Base-by-base conservation (phyloP, 1,140 invertebrate genomes). In the Drosophila varians region DNA sequence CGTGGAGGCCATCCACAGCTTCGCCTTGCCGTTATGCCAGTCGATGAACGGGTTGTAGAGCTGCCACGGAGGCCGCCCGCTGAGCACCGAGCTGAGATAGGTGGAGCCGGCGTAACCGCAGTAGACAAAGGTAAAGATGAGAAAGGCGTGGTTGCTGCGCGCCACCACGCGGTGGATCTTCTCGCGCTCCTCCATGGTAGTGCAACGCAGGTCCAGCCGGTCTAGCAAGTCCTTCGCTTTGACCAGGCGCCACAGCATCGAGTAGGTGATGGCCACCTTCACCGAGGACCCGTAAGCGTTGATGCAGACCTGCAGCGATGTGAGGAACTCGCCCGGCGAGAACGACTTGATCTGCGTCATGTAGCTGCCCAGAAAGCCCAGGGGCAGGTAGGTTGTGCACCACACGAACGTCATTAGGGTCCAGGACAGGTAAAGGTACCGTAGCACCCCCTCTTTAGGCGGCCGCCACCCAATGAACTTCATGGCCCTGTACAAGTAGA, bases 211-310 rank as follows among this genome's bases (percentile, higher is more conserved):
- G 51, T 86, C 80, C n/a, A 86, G 34, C 16, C 65, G 51, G 8
- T 79, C 75, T 12, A 84, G 40, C 14, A 84, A 5, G 0, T 62
- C 49, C 47, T 48, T 76, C 7, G 80, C 80, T 40, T 84, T 66
- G 23, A 69, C 51, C 19, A 84, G 43, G 0, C 80, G 80, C 57
- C 66, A 69, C 18, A 84, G 36, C 38, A 86, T 48, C 0, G 73
- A 26, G 7, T 80, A 86, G 2, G 80, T 77, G 3, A 80, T 48
- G 16, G 58, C 55, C 19, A 69, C 68, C 56, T 86, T 86, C 0
- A 80, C 80, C 5, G 80, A 80, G 0, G 80, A 76, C 2, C 80
- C 80, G 16, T 80, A 86, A 0, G 80, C 80, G 47, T 86, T 86
- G 46, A 80, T 54, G 56, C 76, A 80, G 18, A 79, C 80, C 60